Conservation (phyloP, 2,888 invertebrate genomes). For the Drosophila pseudotalamancana region DNA sequence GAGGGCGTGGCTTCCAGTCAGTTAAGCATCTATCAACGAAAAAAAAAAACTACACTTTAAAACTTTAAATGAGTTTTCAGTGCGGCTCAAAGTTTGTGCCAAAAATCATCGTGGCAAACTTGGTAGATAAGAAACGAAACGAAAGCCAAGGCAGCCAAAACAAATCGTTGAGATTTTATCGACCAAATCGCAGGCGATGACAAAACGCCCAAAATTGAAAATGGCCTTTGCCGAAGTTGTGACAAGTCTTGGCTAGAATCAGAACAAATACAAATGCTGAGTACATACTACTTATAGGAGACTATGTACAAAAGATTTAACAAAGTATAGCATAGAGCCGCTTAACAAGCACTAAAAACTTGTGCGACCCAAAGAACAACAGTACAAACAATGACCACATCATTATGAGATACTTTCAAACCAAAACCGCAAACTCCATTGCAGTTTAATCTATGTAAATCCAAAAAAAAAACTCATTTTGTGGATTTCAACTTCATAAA, state of each 20-base stretch:
- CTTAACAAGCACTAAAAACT: conserved; percentile 54
- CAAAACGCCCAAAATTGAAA: conserved; percentile 41
- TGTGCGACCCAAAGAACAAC: conserved; percentile 16
- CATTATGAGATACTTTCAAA: conserved; percentile 42
- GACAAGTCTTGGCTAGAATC: conserved; percentile 33
- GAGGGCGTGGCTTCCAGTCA: conserved; percentile 25
- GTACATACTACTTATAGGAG: conserved; percentile 18
- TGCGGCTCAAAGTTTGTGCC: conserved; percentile 52
- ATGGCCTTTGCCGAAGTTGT: conserved; percentile 36
- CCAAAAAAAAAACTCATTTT: conserved; percentile 70
- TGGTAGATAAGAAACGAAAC: conserved; percentile 15
- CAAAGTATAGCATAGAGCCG: conserved; percentile 19
- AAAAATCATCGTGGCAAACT: conserved; percentile 29
- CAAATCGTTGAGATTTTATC: conserved; percentile 54
- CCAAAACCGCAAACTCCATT: conserved; percentile 46
- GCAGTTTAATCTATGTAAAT: conserved; percentile 77
- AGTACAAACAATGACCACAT: conserved; percentile 33
- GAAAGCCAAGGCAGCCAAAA: conserved; percentile 33
- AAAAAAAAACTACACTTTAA: conserved; percentile 67
- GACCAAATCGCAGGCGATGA: conserved; percentile 48
- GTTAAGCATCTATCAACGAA: conserved; percentile 57
- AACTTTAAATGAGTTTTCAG: conserved; percentile 76
- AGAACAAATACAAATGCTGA: conserved; percentile 27
- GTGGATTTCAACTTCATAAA: conserved; percentile 65
- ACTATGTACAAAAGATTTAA: conserved; percentile 12